Base-by-base conservation (phyloP, 2,888 invertebrate genomes). In the Lissocephala sabroskyi region DNA sequence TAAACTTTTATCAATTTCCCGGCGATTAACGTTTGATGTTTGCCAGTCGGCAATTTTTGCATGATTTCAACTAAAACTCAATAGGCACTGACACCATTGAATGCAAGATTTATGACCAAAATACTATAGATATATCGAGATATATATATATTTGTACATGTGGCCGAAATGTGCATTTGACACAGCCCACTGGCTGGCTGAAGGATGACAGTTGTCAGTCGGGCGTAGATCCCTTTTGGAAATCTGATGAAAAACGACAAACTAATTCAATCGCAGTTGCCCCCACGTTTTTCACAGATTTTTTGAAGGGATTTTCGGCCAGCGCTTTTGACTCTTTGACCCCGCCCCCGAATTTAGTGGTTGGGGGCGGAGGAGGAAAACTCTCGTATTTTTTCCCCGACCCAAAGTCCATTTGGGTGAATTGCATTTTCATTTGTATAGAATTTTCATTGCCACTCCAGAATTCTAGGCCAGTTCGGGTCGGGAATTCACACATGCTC, bases 401-500 rank as follows among this genome's bases (percentile, higher is more conserved):
- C 56, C 45, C 41, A 50, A 40, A 55, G 54, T 52, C 59, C 59
- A 59, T 68, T 66, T 70, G 70, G 70, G 75, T 65, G 65, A 74
- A 74, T 74, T 68, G 77, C 70, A 68, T 68, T 68, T 68, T 68
- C 74, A 76, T 68, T 73, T 76, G 74, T 76, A 68, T 76, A 68
- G 68, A 68, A 76, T 65, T 68, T 76, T 74, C 77, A 68, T 77
- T 56, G 74, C 59, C 62, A 57, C 47, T 49, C 52, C 46, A 17
- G 17, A 3, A 37, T n/a, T n/a, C 14, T 16, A 37, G 37, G 17
- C 37, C 10, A 19, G 19, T 5, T 7, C 37, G 11, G 37, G n/a
- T 16, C 33, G 45, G 65, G 54, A 58, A 45, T 58, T 56, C 77
- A 56, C 66, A 66, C 64, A 73, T 62, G 51, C 50, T 49, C 53